A percentile compares a stretch with the other conserved stretches of the same genome.
These are phyloP conservation scores for Ennomos quercinarius DNA, from an alignment of 2,888 invertebrate genomes.

Conservation along the genomic window DNA sequence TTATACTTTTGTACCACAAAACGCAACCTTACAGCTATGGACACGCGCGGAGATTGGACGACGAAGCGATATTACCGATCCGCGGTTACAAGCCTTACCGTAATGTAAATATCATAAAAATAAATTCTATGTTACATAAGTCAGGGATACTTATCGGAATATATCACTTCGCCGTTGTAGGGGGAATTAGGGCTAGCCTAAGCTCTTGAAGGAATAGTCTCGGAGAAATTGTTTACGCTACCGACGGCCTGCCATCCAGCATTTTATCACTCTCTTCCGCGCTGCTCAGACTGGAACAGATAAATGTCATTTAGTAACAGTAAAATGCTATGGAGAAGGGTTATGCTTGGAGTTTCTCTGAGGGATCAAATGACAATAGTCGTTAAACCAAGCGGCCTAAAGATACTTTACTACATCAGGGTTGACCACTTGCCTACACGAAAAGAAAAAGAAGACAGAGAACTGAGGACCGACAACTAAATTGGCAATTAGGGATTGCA, in stretches of 20 bases:
- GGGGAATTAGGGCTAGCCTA: slow-evolving; percentile 62
- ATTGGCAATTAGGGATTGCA: too few species aligned
- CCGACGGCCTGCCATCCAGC: slow-evolving; percentile 90
- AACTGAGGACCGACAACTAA: too few species aligned
- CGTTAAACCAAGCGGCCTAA: too few species aligned
- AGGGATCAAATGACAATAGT: too few species aligned
- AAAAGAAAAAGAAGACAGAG: too few species aligned
- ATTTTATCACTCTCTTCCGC: slow-evolving; percentile 91
- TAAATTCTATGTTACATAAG: slow-evolving; percentile 65
- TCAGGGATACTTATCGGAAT: slow-evolving; percentile 50
- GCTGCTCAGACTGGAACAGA: slow-evolving; percentile 85
- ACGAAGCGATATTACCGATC: slow-evolving; percentile 54
- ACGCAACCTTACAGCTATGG: slow-evolving; percentile 67
- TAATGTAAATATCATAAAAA: slow-evolving; percentile 60
- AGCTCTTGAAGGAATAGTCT: slow-evolving; percentile 46
- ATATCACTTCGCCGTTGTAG: slow-evolving; percentile 55
- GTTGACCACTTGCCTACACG: too few species aligned
- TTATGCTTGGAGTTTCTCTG: too few species aligned
- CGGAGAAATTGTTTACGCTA: slow-evolving; percentile 76
- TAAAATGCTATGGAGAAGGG: background rate
- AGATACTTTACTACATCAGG: too few species aligned
- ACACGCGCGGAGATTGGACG: slow-evolving; percentile 54
- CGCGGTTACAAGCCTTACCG: slow-evolving; percentile 41
- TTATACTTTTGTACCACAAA: slow-evolving; percentile 75
- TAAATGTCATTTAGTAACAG: slow-evolving; percentile 3